Evolutionary conservation across 2,113 vertebrate genomes (phyloP).

Genomic region (Pollimyrus isidori): DNA sequence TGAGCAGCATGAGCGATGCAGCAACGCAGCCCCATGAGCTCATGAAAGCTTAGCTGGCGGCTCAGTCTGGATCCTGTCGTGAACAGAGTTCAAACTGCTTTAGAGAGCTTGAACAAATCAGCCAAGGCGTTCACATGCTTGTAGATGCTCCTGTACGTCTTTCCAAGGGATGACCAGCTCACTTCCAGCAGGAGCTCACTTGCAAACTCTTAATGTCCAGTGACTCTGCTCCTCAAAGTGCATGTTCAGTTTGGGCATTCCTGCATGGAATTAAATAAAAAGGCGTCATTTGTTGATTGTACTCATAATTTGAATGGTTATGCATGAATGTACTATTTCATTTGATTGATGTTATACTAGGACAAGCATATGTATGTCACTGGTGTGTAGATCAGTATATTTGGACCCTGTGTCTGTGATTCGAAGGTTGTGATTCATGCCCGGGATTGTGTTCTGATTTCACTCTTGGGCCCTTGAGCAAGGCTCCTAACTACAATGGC

Average conservation of each 20-base stretch:
- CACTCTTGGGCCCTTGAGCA: neutral
- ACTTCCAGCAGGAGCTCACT: neutral
- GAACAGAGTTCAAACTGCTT: neutral
- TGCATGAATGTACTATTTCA: neutral
- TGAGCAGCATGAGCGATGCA: neutral
- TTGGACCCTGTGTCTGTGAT: neutral
- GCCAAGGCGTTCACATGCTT: neutral
- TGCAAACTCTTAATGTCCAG: neutral
- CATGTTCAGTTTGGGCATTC: neutral
- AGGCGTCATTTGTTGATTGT: neutral
- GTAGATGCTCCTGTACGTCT: neutral
- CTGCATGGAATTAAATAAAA: neutral
- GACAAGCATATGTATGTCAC: neutral
- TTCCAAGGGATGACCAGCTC: neutral
- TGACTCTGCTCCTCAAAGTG: neutral
- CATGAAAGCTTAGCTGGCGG: neutral
- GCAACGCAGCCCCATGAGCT: too few relatives aligned
- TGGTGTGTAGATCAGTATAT: neutral
- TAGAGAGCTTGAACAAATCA: neutral
- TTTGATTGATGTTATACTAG: neutral
- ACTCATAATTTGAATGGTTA: neutral
- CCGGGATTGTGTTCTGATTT: neutral
- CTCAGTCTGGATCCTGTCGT: neutral
- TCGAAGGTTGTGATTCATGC: neutral
- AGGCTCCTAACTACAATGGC: neutral